These are phyloP conservation scores for Ceryle rudis DNA, from an alignment of 2,797 vertebrate species.

Conservation along the genomic window DNA sequence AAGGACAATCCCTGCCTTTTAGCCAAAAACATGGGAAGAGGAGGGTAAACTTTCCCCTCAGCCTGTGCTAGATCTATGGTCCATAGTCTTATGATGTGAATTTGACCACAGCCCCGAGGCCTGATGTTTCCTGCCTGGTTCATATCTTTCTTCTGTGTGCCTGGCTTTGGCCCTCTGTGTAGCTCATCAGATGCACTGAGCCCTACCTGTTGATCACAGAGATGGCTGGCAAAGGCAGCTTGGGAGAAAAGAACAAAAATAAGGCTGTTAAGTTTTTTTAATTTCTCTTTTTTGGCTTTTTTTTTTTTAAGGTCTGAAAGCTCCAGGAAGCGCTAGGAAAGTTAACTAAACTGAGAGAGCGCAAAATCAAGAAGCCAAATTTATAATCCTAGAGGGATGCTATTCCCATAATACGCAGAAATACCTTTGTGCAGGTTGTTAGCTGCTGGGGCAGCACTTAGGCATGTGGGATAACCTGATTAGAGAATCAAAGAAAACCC, in stretches of 20 bases:
- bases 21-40: conserved; percentile 4
- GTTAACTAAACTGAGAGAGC: conserved; percentile 69
- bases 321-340: conserved; percentile 65
- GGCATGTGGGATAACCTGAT: conserved; percentile 61
- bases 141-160: neutral
- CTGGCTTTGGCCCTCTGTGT: neutral
- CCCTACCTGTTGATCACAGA: neutral
- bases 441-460: conserved; percentile 47
- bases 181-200: neutral
- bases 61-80: neutral
- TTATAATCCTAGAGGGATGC: conserved; percentile 46
- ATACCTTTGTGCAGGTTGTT: conserved; percentile 59
- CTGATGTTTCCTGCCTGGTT: neutral
- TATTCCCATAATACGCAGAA: conserved; percentile 24
- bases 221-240: neutral
- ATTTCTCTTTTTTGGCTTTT: conserved; percentile 37
- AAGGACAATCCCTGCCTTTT: conserved; percentile 52
- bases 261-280: neutral
- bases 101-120: neutral
- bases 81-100: neutral
- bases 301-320: conserved; percentile 70
- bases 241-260: neutral
- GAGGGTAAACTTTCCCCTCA: conserved; percentile 19
- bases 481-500: conserved; percentile 56
- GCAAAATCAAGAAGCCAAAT: conserved; percentile 24